phyloP scores from a whole-genome alignment of 1,140 invertebrate species.

The Drosophila mauritiana region DNA sequence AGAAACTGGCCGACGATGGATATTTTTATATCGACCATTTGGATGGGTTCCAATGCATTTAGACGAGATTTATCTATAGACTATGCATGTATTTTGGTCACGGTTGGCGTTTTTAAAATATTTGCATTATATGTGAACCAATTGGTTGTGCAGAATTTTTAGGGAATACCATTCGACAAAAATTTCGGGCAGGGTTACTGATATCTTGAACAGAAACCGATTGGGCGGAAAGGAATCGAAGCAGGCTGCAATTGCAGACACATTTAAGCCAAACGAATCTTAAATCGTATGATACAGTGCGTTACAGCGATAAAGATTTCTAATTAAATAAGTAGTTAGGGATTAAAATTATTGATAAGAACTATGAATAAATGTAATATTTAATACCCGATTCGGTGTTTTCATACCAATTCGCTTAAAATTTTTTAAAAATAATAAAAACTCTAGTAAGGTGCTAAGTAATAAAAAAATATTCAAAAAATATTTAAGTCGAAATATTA shows the following conservation, averaged over 20 bases:
- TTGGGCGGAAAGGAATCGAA: not conserved
- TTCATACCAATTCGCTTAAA: not conserved
- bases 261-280: not conserved
- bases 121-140: slow-evolving; percentile 65
- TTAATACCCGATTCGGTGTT: no score
- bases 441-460: no score
- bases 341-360: not conserved
- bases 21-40: slow-evolving; percentile 83
- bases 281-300: not conserved
- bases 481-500: no score
- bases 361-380: no score
- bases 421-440: no score
- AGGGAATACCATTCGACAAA: slow-evolving; percentile 30
- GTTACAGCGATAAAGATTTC: not conserved
- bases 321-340: no score
- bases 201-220: slow-evolving; percentile 15
- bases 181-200: slow-evolving; percentile 43
- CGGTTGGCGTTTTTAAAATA: slow-evolving; percentile 77
- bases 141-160: slow-evolving; percentile 42
- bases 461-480: no score
- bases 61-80: slow-evolving; percentile 81
- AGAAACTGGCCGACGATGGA: slow-evolving; percentile 66
- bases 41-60: slow-evolving; percentile 83
- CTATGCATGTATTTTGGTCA: slow-evolving; percentile 79
- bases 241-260: not conserved